These are phyloP conservation scores for Aphelinus atriplicis DNA, from an alignment of 1,140 invertebrate genomes.

Conservation along the genomic window DNA sequence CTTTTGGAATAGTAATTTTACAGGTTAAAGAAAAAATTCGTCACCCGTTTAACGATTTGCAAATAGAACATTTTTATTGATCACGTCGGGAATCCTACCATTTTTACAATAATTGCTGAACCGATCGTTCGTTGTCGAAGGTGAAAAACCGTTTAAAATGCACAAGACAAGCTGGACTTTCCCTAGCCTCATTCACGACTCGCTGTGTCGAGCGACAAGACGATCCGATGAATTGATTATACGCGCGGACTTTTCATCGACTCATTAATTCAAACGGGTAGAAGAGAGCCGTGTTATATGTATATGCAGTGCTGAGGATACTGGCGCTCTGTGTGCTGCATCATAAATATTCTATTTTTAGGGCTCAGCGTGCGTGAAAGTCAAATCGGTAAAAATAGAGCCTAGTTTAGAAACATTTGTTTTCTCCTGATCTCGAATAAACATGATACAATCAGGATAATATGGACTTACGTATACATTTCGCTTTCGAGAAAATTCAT, in stretches of 20 bases:
- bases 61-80: no score
- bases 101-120: no score
- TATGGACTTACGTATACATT: slow-evolving; percentile 14
- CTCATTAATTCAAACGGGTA: background rate
- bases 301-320: no score
- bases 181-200: background rate
- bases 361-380: background rate
- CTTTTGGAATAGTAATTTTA: no score
- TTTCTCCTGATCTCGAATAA: slow-evolving; percentile 1
- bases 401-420: slow-evolving; percentile 2
- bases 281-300: no score
- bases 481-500: background rate
- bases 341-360: slow-evolving; percentile 4
- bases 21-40: no score
- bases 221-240: background rate
- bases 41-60: no score
- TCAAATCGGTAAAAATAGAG: slow-evolving; percentile 26
- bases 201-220: background rate
- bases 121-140: no score
- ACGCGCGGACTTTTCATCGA: background rate
- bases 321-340: no score
- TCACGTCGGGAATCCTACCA: no score
- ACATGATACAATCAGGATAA: slow-evolving; percentile 8
- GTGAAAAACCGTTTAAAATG: no score
- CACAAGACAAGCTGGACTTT: slow-evolving; percentile 11